Evolutionary conservation across 1,140 invertebrate species (phyloP).

Genomic region (Anastrepha obliqua): DNA sequence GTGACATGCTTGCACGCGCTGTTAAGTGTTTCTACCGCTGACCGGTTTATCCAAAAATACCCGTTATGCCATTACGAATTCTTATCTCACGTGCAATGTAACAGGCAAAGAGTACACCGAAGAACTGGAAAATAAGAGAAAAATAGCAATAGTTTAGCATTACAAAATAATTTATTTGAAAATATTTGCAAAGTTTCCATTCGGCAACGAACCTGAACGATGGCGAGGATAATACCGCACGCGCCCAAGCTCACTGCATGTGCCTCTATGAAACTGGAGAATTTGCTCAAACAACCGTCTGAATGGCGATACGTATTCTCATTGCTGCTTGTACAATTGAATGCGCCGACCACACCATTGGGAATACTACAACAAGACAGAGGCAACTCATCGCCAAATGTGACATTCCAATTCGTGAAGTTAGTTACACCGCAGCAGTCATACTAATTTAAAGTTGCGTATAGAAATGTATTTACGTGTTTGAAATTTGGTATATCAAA

Average conservation of each 20-base stretch:
- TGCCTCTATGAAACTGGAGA: constrained; percentile 78
- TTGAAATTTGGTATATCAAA: too few species aligned
- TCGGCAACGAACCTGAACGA: constrained; percentile 80
- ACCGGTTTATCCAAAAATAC: constrained; percentile 58
- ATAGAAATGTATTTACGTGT: not conserved
- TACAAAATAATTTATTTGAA: not conserved
- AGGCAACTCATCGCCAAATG: constrained; percentile 74
- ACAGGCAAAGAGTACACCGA: constrained; percentile 74
- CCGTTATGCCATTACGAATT: constrained; percentile 70
- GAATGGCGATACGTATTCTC: constrained; percentile 61
- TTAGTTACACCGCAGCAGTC: constrained; percentile 82
- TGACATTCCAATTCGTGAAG: constrained; percentile 78
- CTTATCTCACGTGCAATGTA: constrained; percentile 73
- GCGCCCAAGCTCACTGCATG: constrained; percentile 84
- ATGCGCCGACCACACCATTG: constrained; percentile 73
- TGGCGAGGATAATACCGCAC: constrained; percentile 84
- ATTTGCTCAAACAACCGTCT: constrained; percentile 78
- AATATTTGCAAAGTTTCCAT: not conserved
- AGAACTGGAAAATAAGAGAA: constrained; percentile 67
- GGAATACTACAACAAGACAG: constrained; percentile 79
- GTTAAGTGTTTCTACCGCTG: not conserved
- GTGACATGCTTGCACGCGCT: not conserved
- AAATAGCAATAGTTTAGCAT: too few species aligned
- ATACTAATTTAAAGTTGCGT: constrained; percentile 76
- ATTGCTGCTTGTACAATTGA: constrained; percentile 72